These are phyloP conservation scores for Palloptera scutellata DNA, from an alignment of 2,888 invertebrate genomes.

Conservation along the genomic window DNA sequence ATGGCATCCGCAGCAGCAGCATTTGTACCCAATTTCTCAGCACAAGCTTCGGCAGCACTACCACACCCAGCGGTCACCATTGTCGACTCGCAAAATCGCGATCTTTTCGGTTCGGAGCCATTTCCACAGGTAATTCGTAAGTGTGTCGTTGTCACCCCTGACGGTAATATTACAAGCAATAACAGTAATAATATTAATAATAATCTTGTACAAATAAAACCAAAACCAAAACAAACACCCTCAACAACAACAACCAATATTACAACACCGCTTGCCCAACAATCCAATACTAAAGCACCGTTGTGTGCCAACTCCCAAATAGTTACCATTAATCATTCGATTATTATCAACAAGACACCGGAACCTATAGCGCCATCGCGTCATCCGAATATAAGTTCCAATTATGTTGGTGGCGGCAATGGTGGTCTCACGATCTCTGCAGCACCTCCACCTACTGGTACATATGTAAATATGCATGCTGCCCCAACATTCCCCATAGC, in stretches of 20 bases:
- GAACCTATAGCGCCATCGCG: slow-evolving; percentile 45
- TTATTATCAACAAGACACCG: slow-evolving; percentile 62
- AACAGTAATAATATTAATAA: slow-evolving; percentile 41
- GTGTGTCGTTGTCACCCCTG: slow-evolving; percentile 48
- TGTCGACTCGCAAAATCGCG: slow-evolving; percentile 43
- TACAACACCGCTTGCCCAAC: slow-evolving; percentile 5
- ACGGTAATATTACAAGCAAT: slow-evolving; percentile 31
- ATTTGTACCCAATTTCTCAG: slow-evolving; percentile 18
- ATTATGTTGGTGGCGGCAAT: slow-evolving; percentile 12
- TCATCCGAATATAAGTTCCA: slow-evolving; percentile 3
- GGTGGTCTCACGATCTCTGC: background rate
- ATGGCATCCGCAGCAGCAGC: background rate
- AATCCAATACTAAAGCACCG: slow-evolving; percentile 23
- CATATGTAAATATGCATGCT: slow-evolving; percentile 38
- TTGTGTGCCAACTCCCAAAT: slow-evolving; percentile 46
- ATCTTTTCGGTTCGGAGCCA: slow-evolving; percentile 63
- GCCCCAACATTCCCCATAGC: slow-evolving; percentile 3
- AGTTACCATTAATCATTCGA: slow-evolving; percentile 63
- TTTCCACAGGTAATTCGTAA: slow-evolving; percentile 62
- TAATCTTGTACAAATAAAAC: slow-evolving; percentile 39
- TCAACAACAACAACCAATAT: background rate
- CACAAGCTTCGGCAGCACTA: background rate
- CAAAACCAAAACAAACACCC: slow-evolving; percentile 23
- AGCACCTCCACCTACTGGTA: slow-evolving; percentile 24
- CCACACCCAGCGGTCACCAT: background rate